Base-by-base conservation (phyloP, 1,140 invertebrate genomes). In the Halictus rubicundus region DNA sequence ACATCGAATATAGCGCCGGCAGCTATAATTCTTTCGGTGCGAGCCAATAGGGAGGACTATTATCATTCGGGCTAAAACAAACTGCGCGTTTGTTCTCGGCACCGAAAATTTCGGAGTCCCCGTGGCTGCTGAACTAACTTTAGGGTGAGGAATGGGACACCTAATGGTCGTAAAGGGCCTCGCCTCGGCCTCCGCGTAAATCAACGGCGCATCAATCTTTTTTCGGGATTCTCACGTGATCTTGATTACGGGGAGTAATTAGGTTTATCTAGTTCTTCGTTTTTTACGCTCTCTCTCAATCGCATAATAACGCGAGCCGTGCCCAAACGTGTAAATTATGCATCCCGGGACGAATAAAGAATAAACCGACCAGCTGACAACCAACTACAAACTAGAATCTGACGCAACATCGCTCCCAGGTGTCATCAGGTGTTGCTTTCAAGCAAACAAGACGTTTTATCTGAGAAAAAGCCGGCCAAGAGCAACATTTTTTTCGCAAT, bases 361-460 rank as follows among this genome's bases (percentile, higher is more conserved):
- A 88, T 72, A 54, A 61, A 37, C 19, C 14, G 52, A 80, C 68
- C 79, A 87, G 65, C 70, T 78, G 86, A 77, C 80, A 86, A 81
- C 27, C 83, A 91, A 87, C 88, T 89, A 85, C 85, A 90, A 91
- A 92, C 90, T 88, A 90, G 90, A 91, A 89, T 91, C 90, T 92
- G 91, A 92, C 82, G 91, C 90, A 92, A 92, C 72, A 88, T 82
- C 71, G 70, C 59, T 77, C 70, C 52, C 19, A 25, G 49, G 21
- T 91, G 68, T 88, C 90, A 78, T 91, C 89, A 92, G 79, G 54
- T 49, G 59, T 77, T 80, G 37, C 54, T 42, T 68, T 12, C 16
- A 12, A 68, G 70, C n/a, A 72, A 72, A 16, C 52, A 25, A 60
- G 49, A 74, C 32, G 65, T 25, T 63, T 27, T 16, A 0, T 0